These are phyloP conservation scores for Pteria penguin DNA, from an alignment of 2,888 invertebrate species.

Conservation along the genomic window DNA sequence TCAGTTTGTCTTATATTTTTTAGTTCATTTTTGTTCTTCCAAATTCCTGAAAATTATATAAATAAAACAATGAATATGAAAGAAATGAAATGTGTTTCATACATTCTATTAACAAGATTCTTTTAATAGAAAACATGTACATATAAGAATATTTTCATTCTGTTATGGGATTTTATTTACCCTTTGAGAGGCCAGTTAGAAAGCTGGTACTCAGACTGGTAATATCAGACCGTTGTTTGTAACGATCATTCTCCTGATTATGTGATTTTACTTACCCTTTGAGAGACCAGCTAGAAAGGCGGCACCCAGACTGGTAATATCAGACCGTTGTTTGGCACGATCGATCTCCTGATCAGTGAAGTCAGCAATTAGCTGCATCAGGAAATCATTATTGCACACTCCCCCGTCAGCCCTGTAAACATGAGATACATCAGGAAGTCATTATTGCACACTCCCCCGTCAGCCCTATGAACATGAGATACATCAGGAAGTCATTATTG, in stretches of 20 bases:
- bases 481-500: slow-evolving; percentile 93
- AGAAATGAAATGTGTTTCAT: no score
- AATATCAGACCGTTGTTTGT: slow-evolving; percentile 86
- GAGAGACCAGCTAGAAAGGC: slow-evolving; percentile 91
- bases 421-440: slow-evolving; percentile 94
- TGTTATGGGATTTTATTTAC: no score
- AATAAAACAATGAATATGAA: background rate
- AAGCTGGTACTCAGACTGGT: slow-evolving; percentile 92
- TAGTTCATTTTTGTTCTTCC: slow-evolving; percentile 87
- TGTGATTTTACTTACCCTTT: slow-evolving; percentile 83
- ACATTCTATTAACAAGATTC: no score
- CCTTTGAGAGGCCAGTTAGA: slow-evolving; percentile 89
- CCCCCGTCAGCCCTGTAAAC: slow-evolving; percentile 93
- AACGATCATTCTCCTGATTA: slow-evolving; percentile 87
- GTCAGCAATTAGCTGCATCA: slow-evolving; percentile 93
- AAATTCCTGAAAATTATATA: slow-evolving; percentile 83
- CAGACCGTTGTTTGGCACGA: slow-evolving; percentile 85
- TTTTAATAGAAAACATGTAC: no score
- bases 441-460: slow-evolving; percentile 97
- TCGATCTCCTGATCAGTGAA: slow-evolving; percentile 88
- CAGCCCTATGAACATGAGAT: slow-evolving; percentile 89
- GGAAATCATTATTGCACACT: slow-evolving; percentile 95
- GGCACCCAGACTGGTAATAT: slow-evolving; percentile 92
- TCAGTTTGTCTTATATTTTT: slow-evolving; percentile 84
- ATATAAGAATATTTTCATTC: no score